Base-by-base conservation (phyloP, 2,113 vertebrate species). In the Syngnathoides biaculeatus region DNA sequence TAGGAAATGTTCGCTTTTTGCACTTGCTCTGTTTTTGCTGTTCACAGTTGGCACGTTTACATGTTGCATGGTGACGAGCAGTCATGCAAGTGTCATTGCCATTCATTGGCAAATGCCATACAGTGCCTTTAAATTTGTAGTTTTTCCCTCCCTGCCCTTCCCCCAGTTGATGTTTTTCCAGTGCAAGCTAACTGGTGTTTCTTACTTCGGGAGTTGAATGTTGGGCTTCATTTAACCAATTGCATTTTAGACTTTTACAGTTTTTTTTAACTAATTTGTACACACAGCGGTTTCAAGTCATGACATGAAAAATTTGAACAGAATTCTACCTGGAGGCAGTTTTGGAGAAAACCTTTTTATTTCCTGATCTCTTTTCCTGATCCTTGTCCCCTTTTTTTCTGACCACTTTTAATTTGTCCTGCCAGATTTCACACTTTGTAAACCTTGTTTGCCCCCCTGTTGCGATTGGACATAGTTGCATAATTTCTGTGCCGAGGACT, bases 261-360 rank as follows among this genome's bases (percentile, higher is more conserved):
- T 93, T 94, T 98, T 99, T 99, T 93, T 96, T 97, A n/a, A 97
- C 95, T 92, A 92, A 94, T 96, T 98, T 98, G 96, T 98, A 99
- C 94, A 98, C 95, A 92, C 60, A 90, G 94, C 91, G 91, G 95
- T 98, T 99, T 98, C 98, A 95, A 98, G 96, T 97, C 94, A 92
- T 89, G 82, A 92, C 90, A 92, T 90, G 82, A 86, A 86, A 76
- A 89, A 84, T 86, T 89, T 88, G 85, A 92, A 89, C 86, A 79
- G 86, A 89, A 91, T 89, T 92, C 86, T 90, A 91, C 92, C 93
- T 92, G 94, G 93, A 93, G 93, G 95, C 95, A 95, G 96, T 97
- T 97, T 94, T 95, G 82, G 79, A 77, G 80, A 74, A 84, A 81
- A 67, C 17, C 79, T 94, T 93, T 93, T 80, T 91, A 86, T 74